Base-by-base conservation (phyloP, 2,888 invertebrate genomes). In the Rhynchonema sp. region DNA sequence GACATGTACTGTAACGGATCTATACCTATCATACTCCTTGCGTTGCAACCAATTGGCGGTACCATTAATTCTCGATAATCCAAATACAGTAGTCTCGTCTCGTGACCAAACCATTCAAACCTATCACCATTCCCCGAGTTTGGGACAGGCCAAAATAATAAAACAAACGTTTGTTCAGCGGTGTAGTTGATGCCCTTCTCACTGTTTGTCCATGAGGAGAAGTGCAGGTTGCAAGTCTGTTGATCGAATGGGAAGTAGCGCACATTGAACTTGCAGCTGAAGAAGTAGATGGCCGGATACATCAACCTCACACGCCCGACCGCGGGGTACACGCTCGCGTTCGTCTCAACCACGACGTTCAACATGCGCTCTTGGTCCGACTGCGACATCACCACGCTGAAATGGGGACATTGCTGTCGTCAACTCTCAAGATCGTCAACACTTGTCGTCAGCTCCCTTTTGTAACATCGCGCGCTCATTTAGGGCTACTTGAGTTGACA, bases 161-260 rank as follows among this genome's bases (percentile, higher is more conserved):
- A n/a, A n/a, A 63, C 63, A 20, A 23, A 22, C 6, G 26, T 46
- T 1, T 3, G 6, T 38, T 38, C 38, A 6, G 17, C 17, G 9
- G 38, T 38, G 38, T 38, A 38, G 38, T 38, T 17, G 38, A 38
- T 38, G 6, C 17, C 38, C 84, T 84, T 28, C 23, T 26, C 2
- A 67, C 85, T 85, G 71, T 85, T 85, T 0, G 85, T 85, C 85
- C 85, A 85, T 0, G 84, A 84, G 0, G 85, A 84, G 84, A 85
- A 85, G 74, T 85, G 85, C 79, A 85, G 80, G 56, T 82, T 81
- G 70, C 85, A 85, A 67, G 82, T 81, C 74, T 85, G 85, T 60
- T 85, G 80, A 69, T 85, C 85, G 70, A 85, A 85, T 0, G 85
- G 85, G 72, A 85, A 85, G 76, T 84, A 84, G 68, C 84, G 54